A percentile compares a stretch with the other conserved stretches of the same genome.
Conservation (phyloP, 2,113 vertebrate species). For the Tachysurus vachellii region DNA sequence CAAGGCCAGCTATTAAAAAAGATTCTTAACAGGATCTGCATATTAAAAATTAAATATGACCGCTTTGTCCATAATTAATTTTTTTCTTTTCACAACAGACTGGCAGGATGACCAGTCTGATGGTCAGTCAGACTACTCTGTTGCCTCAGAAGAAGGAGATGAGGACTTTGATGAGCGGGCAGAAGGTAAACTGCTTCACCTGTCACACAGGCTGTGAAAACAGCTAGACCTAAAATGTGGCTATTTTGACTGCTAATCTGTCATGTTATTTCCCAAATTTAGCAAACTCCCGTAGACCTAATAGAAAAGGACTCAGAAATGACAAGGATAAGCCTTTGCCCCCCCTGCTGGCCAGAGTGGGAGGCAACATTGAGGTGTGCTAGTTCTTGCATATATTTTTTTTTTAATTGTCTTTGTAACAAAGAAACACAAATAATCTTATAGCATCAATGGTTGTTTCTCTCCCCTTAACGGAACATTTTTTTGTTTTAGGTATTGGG, state of each 20-base stretch:
- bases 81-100: slow-evolving; percentile 70
- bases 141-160: slow-evolving; percentile 95
- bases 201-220: background rate
- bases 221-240: background rate
- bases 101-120: slow-evolving; percentile 99
- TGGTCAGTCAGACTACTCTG: slow-evolving; percentile 95
- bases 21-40: background rate
- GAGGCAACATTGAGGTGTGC: slow-evolving; percentile 93
- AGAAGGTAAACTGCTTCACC: slow-evolving; percentile 76
- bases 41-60: too few relatives aligned
- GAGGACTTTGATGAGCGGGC: slow-evolving; percentile 95
- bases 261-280: slow-evolving; percentile 32
- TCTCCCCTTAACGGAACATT: background rate
- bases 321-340: slow-evolving; percentile 97
- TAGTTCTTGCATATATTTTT: background rate
- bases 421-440: background rate
- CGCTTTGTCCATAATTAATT: background rate
- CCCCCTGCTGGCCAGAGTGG: slow-evolving; percentile 95
- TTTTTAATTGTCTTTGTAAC: background rate
- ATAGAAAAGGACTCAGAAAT: slow-evolving; percentile 91
- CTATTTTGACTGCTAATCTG: background rate
- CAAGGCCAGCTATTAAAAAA: background rate
- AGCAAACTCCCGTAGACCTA: slow-evolving; percentile 91
- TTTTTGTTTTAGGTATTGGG: slow-evolving; percentile 82
- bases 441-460: background rate